Conservation (phyloP, 92 coral and sea anemone genomes). For the Zoanthus sociatus region DNA sequence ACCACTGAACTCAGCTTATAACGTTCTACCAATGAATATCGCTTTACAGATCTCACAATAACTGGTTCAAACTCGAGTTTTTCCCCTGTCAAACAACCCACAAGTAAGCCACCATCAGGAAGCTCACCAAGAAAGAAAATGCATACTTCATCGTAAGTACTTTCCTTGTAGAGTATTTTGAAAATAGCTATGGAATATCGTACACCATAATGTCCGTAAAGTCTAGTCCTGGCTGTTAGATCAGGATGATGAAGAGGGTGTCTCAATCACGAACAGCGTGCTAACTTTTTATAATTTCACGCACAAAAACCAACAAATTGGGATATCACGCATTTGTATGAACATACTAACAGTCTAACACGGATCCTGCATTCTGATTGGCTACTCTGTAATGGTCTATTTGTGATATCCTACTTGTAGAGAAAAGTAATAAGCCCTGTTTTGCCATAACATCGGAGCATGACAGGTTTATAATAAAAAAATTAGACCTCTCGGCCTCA, state of each 20-base stretch:
- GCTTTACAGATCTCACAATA: conserved; percentile 70
- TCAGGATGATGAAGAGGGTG: not conserved
- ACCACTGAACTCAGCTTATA: not conserved
- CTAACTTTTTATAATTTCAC: too few species aligned
- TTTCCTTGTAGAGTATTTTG: not conserved
- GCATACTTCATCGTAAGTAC: conserved; percentile 79
- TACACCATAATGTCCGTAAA: not conserved
- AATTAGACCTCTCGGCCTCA: too few species aligned
- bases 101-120: conserved; percentile 68
- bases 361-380: too few species aligned
- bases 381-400: too few species aligned
- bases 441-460: too few species aligned
- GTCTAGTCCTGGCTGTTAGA: not conserved
- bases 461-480: too few species aligned
- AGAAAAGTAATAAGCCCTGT: too few species aligned
- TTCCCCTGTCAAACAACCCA: conserved; percentile 43
- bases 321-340: too few species aligned
- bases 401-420: too few species aligned
- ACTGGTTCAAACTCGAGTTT: conserved; percentile 91
- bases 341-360: too few species aligned
- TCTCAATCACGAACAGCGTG: too few species aligned
- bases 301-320: too few species aligned
- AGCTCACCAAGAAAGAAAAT: conserved; percentile 72
- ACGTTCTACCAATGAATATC: not conserved
- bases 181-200: not conserved